Base-by-base conservation (phyloP, 2,888 invertebrate species). In the Tolmerus cingulatus region DNA sequence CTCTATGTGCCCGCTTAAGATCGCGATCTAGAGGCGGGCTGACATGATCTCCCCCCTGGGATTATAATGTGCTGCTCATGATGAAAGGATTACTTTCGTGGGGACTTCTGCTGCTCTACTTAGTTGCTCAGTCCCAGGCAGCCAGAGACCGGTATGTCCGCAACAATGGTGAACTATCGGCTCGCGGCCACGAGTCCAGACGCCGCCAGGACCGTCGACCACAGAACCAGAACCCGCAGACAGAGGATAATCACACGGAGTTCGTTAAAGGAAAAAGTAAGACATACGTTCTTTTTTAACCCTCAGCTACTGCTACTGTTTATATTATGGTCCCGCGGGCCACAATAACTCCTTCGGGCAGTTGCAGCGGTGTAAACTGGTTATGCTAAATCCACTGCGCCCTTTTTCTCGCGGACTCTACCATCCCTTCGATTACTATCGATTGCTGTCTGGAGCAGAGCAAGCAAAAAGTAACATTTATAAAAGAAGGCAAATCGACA, bases 201-300 rank as follows among this genome's bases (percentile, higher is more conserved):
- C 46, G 51, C 34, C 76, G 76, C 91, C 90, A 91, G 89, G 91
- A 91, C 88, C 90, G 91, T 89, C 90, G 91, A 88, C 91, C 92
- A 89, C 87, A 74, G 82, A 85, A 87, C 88, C 51, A 88, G 88
- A 79, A 92, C 89, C 91, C 92, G 89, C 90, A 92, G 88, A 91
- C 92, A 87, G 91, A 90, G 89, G 90, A 90, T 89, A 91, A 91
- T 89, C 91, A 91, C 79, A 95, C 95, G 90, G 96, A 96, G 92
- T 96, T 96, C 92, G 96, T 96, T 92, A 96, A 96, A 93, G 96
- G 96, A 92, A 96, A 96, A 93, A 96, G 96, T 96, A 94, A 96
- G 96, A 95, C 34, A 43, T 40, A 74, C 14, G 4, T 87, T 74
- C 5, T 66, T 40, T 86, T 66, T 19, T 37, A 12, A 5, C 19